Evolutionary conservation across 2,888 invertebrate genomes (phyloP).

Genomic region (Subacronicta megacephala): DNA sequence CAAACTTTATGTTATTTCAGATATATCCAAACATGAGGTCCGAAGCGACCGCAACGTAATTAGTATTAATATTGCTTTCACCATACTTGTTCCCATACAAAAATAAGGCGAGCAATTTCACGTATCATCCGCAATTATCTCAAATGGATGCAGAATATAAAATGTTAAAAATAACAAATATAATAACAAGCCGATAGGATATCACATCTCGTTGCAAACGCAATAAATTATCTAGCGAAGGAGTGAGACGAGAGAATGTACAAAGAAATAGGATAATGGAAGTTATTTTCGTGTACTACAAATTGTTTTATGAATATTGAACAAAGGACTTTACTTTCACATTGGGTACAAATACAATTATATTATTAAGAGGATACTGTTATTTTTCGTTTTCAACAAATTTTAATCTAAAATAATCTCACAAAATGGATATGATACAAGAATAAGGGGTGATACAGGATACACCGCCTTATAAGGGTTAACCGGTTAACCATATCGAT

Average conservation of each 20-base stretch:
- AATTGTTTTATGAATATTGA: conserved; percentile 69
- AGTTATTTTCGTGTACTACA: conserved; percentile 64
- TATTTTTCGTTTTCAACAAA: conserved; percentile 10
- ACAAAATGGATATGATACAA: conserved; percentile 6
- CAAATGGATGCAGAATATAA: conserved; percentile 14
- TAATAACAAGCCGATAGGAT: conserved; percentile 57
- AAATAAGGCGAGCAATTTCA: conserved; percentile 6
- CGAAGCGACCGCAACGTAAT: neutral
- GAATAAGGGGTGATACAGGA: conserved; percentile 5
- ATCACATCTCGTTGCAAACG: conserved; percentile 65
- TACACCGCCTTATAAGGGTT: conserved; percentile 29
- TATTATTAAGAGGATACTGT: conserved; percentile 45
- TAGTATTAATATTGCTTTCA: neutral
- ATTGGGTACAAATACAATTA: conserved; percentile 48
- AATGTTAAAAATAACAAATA: conserved; percentile 44
- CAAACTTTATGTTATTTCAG: too few relatives aligned
- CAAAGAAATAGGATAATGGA: conserved; percentile 72
- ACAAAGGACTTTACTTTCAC: conserved; percentile 55
- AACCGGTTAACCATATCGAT: conserved; percentile 67
- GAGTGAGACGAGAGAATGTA: conserved; percentile 66
- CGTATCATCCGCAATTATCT: conserved; percentile 4
- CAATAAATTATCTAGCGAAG: conserved; percentile 67
- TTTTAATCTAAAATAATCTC: conserved; percentile 5
- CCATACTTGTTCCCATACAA: neutral
- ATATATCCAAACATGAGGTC: neutral